Evolutionary conservation across 2,888 invertebrate species (phyloP), one percentile per base, ranked within the genome.

Genomic region (Metacarcinus magister): DNA sequence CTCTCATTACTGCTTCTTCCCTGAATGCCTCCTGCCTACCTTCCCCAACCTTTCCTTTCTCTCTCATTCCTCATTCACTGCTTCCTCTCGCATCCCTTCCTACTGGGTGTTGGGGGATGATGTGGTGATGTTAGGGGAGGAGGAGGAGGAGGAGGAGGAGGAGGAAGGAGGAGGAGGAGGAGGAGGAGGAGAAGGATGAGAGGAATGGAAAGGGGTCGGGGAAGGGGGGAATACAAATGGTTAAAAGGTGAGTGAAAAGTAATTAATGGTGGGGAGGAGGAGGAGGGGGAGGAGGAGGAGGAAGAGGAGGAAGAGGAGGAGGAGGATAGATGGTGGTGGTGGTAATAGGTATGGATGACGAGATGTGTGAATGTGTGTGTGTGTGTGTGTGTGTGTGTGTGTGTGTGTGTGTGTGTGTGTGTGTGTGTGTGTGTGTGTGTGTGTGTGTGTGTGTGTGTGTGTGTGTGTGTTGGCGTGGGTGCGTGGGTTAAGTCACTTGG

Each of bases 271-370:
- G 28, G 48, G 92, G 92, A 48, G 48, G 46, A 46, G 48, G 46
- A 48, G 92, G 92, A 92, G 28, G 92, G n/a, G 48, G 48, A 39
- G 90, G 91, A 91, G n/a, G 91, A 48, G 91, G 28, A 91, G 91
- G 91, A 28, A 13, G 43, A 46, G 44, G 39, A 87, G 39, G 87
- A 39, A 10, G 87, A 39, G 16, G 87, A 10, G 32, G 87, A 87
- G 32, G 32, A 87, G 10, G 39, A 23, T 60, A 60, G 60, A 28
- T 75, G 75, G 75, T 75, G 28, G 28, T 75, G 87, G 87, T 87
- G 87, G 87, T 87, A 10, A 87, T 87, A 39, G 87, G 8, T 32
- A 39, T 28, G 87, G 87, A 39, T 7, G 87, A 39, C 19, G 67
- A 16, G 87, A 87, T 87, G 32, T 67, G 82, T 39, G 87, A 10